Percentiles rank a stretch among this genome's conserved stretches.
Conservation (phyloP, 2,888 invertebrate species). For the Tiphia femorata region DNA sequence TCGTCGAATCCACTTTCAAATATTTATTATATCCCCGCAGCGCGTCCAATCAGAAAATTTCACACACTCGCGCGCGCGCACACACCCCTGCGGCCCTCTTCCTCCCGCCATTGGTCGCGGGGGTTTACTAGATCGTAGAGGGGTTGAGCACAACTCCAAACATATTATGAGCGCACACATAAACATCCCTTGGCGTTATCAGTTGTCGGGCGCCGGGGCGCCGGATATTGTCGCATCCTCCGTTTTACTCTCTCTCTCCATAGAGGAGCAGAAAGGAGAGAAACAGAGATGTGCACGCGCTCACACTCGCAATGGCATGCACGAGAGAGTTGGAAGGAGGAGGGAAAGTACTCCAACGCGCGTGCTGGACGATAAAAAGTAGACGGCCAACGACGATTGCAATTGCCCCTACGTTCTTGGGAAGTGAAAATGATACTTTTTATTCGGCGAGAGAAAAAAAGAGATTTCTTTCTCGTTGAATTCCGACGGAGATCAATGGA, state of each 20-base stretch:
- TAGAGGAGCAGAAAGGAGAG: conserved; percentile 12
- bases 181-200: conserved; percentile 69
- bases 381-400: not conserved
- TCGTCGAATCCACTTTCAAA: no score
- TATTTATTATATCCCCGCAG: no score
- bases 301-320: conserved; percentile 29
- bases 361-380: no score
- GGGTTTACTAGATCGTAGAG: conserved; percentile 47
- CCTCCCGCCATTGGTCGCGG: no score
- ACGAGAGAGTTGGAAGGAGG: conserved; percentile 17
- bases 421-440: no score
- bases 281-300: conserved; percentile 13
- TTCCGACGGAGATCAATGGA: no score
- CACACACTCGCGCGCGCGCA: no score
- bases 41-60: no score
- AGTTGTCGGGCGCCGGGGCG: conserved; percentile 70
- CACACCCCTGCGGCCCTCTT: no score
- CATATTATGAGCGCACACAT: conserved; percentile 66
- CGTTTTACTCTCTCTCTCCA: conserved; percentile 57
- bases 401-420: not conserved
- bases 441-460: no score
- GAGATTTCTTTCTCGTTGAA: no score
- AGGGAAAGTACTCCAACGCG: no score
- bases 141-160: conserved; percentile 56
- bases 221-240: conserved; percentile 70